Evolutionary conservation across 2,797 vertebrate genomes (phyloP), one percentile per base, ranked within the genome.

Genomic region (Scolopax bukidnonensis): DNA sequence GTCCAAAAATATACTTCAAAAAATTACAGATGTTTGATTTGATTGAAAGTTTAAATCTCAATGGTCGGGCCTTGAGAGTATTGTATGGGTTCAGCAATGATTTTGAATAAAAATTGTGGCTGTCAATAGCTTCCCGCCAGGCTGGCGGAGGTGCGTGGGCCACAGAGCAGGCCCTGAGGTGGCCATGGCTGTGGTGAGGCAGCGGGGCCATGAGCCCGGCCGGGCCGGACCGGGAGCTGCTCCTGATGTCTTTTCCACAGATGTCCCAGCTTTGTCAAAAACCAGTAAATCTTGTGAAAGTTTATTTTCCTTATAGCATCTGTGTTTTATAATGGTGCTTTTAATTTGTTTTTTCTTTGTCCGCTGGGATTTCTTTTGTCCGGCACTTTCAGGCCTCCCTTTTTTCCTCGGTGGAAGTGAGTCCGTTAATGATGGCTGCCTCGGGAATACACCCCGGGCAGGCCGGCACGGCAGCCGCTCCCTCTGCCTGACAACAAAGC

Each of bases 291-390:
- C 99, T 99, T 98, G 96, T 93, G 94, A 98, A 98, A 98, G 98
- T 99, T 99, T 99, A 99, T 99, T 99, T 99, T 99, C 98, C 98
- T 99, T 99, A 98, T 98, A 99, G 98, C 98, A 99, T 99, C 99
- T 99, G 99, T 99, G 98, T 99, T 99, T 99, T 99, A 99, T 99
- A 99, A 99, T 97, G 98, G 98, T 96, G 97, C 98, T 98, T 99
- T 99, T 99, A 98, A 99, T 99, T 99, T 99, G 99, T 99, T 99
- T 99, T 99, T 98, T 97, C 98, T 99, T 98, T 96, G 98, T 98
- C 99, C 99, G 97, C 94, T 97, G 98, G 99, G 99, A 99, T 99
- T 98, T 98, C 98, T 98, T 98, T 98, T 98, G 98, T 98, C 98
- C 98, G 97, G 98, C 97, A 57, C 97, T 98, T 98, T 98, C 97